Percentiles rank a stretch among this genome's conserved stretches.
These are phyloP conservation scores for Incurvaria masculella DNA, from an alignment of 2,888 invertebrate genomes.

Conservation along the genomic window DNA sequence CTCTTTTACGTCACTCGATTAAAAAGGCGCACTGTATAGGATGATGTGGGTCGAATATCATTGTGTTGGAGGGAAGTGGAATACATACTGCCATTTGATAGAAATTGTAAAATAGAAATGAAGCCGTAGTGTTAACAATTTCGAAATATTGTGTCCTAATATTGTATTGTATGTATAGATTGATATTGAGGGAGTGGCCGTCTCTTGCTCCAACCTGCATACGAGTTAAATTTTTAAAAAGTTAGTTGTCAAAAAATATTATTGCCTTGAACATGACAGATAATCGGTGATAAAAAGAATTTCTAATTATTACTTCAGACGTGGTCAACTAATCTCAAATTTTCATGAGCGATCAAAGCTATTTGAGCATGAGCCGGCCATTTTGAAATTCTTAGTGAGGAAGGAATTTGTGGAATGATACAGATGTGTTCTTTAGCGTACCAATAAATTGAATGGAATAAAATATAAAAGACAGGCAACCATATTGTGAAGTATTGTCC, in stretches of 20 bases:
- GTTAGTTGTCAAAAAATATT: too few species aligned
- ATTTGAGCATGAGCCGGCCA: neutral
- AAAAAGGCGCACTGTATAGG: too few species aligned
- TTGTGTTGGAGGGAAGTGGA: slow-evolving; percentile 26
- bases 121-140: neutral
- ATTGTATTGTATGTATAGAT: neutral
- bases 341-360: neutral
- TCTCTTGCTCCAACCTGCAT: neutral
- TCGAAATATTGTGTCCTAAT: neutral
- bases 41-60: neutral
- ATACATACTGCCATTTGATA: slow-evolving; percentile 54
- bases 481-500: too few species aligned
- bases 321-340: too few species aligned
- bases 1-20: too few species aligned
- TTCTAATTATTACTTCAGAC: too few species aligned
- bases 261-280: too few species aligned
- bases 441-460: slow-evolving; percentile 22
- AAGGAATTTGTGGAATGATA: slow-evolving; percentile 24
- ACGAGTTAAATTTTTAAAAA: too few species aligned
- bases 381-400: neutral
- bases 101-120: slow-evolving; percentile 40
- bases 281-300: too few species aligned
- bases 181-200: neutral
- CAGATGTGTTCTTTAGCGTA: slow-evolving; percentile 54
- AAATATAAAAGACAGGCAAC: neutral